A percentile compares a stretch with the other conserved stretches of the same genome.
Conservation (phyloP, 2,888 invertebrate species). For the Megalurothrips usitatus region DNA sequence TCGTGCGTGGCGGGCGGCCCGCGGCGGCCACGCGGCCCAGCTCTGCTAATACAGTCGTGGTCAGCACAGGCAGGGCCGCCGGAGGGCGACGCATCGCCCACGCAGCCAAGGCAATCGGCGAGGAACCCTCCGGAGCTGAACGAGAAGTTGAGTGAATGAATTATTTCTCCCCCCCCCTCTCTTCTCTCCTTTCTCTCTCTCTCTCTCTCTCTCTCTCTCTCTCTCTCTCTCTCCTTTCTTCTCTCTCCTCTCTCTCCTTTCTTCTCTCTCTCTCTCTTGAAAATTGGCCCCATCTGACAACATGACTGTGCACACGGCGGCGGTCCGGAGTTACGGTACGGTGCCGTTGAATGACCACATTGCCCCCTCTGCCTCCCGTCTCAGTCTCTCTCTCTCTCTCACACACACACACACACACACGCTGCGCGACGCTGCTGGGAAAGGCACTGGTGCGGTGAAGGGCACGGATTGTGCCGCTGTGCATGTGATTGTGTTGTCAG, state of each 20-base stretch:
- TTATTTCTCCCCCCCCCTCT: conserved; percentile 13
- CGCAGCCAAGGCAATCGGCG: too few species aligned
- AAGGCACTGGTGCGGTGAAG: neutral
- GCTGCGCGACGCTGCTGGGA: neutral
- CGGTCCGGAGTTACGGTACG: neutral
- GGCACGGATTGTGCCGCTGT: neutral
- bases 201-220: conserved; percentile 13
- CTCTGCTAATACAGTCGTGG: too few species aligned
- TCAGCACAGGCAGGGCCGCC: too few species aligned
- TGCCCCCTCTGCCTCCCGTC: too few species aligned
- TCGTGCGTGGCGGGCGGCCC: too few species aligned
- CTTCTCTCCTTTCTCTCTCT: conserved; percentile 17
- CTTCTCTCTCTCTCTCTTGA: neutral
- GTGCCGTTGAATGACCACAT: too few species aligned
- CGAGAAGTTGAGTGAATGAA: too few species aligned
- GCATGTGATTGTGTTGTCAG: too few species aligned
- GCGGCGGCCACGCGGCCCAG: too few species aligned
- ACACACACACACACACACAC: neutral
- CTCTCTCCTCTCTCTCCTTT: conserved; percentile 17
- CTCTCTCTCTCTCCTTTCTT: neutral
- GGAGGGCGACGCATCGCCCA: too few species aligned
- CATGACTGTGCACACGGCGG: conserved; percentile 6
- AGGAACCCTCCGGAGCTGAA: too few species aligned
- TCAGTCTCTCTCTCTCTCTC: neutral
- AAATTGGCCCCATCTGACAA: neutral